phyloP scores from a whole-genome alignment of 2,113 vertebrate species.

The Microcebus jonahi region DNA sequence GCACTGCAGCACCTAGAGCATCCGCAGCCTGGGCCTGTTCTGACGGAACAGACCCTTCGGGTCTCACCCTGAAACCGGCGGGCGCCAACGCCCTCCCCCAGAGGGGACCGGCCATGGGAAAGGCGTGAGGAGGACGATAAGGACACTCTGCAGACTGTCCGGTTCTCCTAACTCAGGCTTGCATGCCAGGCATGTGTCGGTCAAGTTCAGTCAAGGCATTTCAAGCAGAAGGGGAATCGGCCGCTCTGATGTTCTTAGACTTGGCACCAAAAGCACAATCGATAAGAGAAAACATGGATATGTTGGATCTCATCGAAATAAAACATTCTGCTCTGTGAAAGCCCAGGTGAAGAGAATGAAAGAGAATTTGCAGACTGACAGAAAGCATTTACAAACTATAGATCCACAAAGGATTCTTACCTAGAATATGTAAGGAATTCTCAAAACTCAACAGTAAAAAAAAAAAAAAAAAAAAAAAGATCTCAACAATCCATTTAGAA shows the following conservation, averaged over 20 bases:
- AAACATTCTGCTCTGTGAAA: too few species aligned
- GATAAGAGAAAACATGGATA: neutral
- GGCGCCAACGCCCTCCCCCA: neutral
- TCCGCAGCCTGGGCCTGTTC: neutral
- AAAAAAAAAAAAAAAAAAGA: too few species aligned
- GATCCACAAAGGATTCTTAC: neutral
- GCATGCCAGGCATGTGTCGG: rapidly evolving
- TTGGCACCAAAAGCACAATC: neutral
- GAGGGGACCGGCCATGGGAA: neutral
- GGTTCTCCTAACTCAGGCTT: neutral
- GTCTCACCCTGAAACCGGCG: rapidly evolving
- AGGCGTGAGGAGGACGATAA: neutral
- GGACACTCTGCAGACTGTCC: neutral
- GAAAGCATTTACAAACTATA: too few species aligned
- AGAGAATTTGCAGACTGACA: neutral
- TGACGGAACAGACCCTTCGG: rapidly evolving
- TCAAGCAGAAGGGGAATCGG: neutral
- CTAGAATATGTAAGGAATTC: neutral
- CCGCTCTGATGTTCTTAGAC: neutral
- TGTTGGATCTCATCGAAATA: neutral
- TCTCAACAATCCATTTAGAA: neutral
- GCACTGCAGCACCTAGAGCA: rapidly evolving
- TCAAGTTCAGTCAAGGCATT: neutral
- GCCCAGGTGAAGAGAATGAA: rapidly evolving
- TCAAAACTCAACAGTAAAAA: neutral